These are phyloP conservation scores for Pollenia amentaria DNA, from an alignment of 2,888 invertebrate species.

Conservation along the genomic window DNA sequence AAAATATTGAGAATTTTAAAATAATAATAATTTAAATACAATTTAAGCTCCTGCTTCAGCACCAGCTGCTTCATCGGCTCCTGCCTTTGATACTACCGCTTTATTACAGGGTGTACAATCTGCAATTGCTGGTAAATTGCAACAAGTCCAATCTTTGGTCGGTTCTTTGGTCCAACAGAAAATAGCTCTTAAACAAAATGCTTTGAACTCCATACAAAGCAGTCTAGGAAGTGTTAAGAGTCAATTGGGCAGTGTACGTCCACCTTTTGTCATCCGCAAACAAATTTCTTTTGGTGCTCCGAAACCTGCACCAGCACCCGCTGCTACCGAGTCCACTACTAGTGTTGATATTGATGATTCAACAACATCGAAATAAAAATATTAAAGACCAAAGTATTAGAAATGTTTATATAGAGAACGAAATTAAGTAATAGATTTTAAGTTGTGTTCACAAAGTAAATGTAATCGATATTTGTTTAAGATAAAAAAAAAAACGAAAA, in stretches of 20 bases:
- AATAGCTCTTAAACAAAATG: constrained; percentile 70
- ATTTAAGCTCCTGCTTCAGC: constrained; percentile 56
- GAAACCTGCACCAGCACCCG: constrained; percentile 44
- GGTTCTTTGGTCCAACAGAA: constrained; percentile 69
- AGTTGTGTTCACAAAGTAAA: constrained; percentile 15
- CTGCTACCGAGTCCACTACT: constrained; percentile 55
- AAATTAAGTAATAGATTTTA: constrained; percentile 20
- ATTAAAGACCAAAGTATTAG: background rate
- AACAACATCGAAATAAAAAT: constrained; percentile 50
- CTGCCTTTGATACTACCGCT: constrained; percentile 63
- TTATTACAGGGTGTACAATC: constrained; percentile 67
- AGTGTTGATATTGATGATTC: constrained; percentile 33
- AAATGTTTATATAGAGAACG: background rate
- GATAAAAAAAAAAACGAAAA: background rate
- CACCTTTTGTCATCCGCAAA: constrained; percentile 58
- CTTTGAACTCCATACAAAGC: constrained; percentile 67
- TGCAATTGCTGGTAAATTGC: constrained; percentile 66
- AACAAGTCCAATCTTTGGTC: constrained; percentile 65
- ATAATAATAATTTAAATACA: background rate
- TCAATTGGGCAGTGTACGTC: constrained; percentile 33
- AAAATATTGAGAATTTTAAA: constrained; percentile 5
- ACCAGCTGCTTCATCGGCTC: constrained; percentile 35
- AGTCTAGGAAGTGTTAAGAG: constrained; percentile 62
- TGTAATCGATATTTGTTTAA: constrained; percentile 20
- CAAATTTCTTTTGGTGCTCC: constrained; percentile 59